A percentile compares a stretch with the other conserved stretches of the same genome.
Evolutionary conservation across 2,797 vertebrate genomes (phyloP).

Genomic region (Tangara arthus): DNA sequence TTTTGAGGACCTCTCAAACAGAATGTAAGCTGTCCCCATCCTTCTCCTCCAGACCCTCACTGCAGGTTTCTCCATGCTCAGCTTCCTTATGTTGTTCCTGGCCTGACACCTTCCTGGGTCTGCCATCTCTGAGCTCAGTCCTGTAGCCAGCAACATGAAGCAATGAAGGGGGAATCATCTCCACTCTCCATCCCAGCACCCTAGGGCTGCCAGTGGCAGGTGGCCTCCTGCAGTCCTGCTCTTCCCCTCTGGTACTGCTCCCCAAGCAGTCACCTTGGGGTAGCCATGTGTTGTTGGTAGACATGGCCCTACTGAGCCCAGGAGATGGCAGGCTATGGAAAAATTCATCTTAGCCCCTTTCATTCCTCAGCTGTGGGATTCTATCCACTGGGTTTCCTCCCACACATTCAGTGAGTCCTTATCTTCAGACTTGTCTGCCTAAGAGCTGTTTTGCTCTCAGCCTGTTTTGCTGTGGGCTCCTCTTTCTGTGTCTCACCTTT

Average conservation of each 20-base stretch:
- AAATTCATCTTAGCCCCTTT: neutral
- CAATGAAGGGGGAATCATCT: neutral
- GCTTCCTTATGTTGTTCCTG: neutral
- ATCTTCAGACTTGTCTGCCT: neutral
- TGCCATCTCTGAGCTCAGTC: neutral
- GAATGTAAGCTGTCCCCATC: neutral
- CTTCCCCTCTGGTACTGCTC: neutral
- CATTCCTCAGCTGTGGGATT: neutral
- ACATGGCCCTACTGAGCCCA: neutral
- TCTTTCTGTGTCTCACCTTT: neutral
- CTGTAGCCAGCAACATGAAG: neutral
- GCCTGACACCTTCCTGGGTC: neutral
- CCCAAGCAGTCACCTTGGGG: neutral
- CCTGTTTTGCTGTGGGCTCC: neutral
- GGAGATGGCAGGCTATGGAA: neutral
- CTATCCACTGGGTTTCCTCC: neutral
- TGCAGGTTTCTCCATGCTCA: neutral
- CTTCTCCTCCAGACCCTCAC: neutral
- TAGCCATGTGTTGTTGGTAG: neutral
- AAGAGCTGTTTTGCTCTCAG: neutral
- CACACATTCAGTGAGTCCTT: neutral
- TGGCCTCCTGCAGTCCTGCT: neutral
- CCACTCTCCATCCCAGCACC: neutral
- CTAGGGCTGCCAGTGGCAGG: neutral
- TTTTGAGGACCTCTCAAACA: neutral